Evolutionary conservation across 2,797 vertebrate species (phyloP).

Genomic region (Bovichtus variegatus): DNA sequence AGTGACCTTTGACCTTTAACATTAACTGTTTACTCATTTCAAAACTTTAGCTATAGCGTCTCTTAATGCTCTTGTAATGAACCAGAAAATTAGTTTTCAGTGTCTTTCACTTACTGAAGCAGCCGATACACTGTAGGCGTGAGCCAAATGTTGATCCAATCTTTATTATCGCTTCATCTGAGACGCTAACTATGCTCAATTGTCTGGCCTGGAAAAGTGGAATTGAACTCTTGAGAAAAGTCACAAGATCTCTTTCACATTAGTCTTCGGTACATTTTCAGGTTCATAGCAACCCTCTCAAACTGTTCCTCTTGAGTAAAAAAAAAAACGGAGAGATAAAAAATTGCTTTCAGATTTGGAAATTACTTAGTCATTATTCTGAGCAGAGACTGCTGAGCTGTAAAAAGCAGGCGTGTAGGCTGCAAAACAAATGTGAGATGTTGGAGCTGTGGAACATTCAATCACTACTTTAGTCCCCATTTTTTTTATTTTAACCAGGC

Average conservation of each 20-base stretch:
- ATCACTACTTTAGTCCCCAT: slow-evolving; percentile 16
- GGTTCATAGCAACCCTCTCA: slow-evolving; percentile 28
- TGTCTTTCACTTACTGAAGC: neutral
- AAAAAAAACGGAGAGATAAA: slow-evolving; percentile 37
- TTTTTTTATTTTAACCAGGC: slow-evolving; percentile 50
- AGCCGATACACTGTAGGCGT: slow-evolving; percentile 1
- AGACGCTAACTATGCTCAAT: slow-evolving; percentile 1
- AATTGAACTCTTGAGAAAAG: slow-evolving; percentile 22
- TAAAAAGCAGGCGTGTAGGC: slow-evolving; percentile 44
- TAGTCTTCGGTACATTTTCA: slow-evolving; percentile 38
- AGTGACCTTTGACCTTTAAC: slow-evolving; percentile 69
- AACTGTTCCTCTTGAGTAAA: slow-evolving; percentile 24
- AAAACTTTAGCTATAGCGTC: neutral
- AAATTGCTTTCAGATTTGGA: slow-evolving; percentile 66
- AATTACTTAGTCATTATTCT: slow-evolving; percentile 64
- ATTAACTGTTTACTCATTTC: neutral
- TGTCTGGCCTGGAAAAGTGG: neutral
- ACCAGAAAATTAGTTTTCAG: neutral
- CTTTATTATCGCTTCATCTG: slow-evolving; percentile 26
- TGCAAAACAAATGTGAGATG: slow-evolving; percentile 53
- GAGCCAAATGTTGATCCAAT: slow-evolving; percentile 7
- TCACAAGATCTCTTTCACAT: neutral
- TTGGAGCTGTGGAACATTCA: slow-evolving; percentile 38
- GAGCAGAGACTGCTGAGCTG: slow-evolving; percentile 58
- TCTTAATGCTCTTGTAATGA: neutral